Evolutionary conservation across 2,888 invertebrate genomes (phyloP), one percentile per base, ranked within the genome.

Genomic region (Caenorhabditis parvicauda): DNA sequence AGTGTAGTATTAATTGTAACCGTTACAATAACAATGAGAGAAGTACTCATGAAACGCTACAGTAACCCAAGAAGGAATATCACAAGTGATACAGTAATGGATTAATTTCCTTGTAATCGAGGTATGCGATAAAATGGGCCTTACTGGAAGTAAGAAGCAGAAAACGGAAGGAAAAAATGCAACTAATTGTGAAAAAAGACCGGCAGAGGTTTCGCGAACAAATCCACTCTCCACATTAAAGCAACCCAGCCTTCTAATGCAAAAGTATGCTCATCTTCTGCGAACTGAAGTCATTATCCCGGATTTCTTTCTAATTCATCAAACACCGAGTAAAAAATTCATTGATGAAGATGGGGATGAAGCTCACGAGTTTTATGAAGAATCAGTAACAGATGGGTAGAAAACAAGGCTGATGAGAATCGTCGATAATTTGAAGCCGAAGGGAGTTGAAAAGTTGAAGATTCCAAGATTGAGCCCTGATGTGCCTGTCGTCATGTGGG

Each of bases 281-380:
- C 48, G 48, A 47, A 60, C 64, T 29, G 50, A 54, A 35, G 70
- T 66, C 22, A 42, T 66, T 39, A 19, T 70, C 17, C 70, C 70
- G 19, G 70, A 70, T 6, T 53, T 64, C 32, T 63, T 70, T 39
- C 52, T 70, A 5, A 58, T 70, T 9, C 59, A 62, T 28, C 67
- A 70, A 44, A 46, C 59, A 6, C 57, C 50, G 39, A 70, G 86
- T 38, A 85, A 85, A 2, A 83, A 85, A 84, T 86, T 80, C 68
- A 82, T 85, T 73, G 86, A 86, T 79, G 84, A 85, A 69, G 86
- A 86, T 78, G 86, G 85, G 28, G 85, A 86, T 70, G 68, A 85
- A 24, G 86, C 86, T 3, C 84, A 86, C 76, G 86, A 86, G 73
- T 86, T 86, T 69, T 86, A 85, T 72, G 81, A 83, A 59, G 85